Conservation (phyloP, 1,140 invertebrate species). For the Idris sp. region DNA sequence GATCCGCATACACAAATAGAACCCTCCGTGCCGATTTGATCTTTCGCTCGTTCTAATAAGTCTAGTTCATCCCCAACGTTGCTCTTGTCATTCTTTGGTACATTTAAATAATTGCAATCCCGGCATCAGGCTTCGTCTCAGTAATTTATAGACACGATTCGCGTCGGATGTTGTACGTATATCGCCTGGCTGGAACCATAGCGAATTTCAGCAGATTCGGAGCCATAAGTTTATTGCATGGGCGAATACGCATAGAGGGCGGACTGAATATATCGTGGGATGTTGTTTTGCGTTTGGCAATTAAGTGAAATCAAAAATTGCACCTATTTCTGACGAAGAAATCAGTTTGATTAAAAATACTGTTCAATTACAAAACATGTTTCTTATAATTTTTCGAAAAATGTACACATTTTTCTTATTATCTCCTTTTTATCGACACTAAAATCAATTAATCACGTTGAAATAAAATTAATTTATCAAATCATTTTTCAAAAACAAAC, state of each 20-base stretch:
- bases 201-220: constrained; percentile 61
- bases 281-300: constrained; percentile 32
- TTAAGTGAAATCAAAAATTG: constrained; percentile 34
- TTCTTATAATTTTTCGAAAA: too few relatives aligned
- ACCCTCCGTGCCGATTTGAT: constrained; percentile 55
- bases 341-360: constrained; percentile 18
- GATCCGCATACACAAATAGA: constrained; percentile 25
- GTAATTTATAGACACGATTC: constrained; percentile 68
- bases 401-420: too few relatives aligned
- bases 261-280: constrained; percentile 42
- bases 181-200: constrained; percentile 55
- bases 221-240: constrained; percentile 58
- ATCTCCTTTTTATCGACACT: too few relatives aligned
- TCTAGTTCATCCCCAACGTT: constrained; percentile 57
- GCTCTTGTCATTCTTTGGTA: constrained; percentile 59
- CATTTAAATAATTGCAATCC: constrained; percentile 69
- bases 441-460: too few relatives aligned
- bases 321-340: too few relatives aligned
- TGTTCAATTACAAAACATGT: not conserved
- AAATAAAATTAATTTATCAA: constrained; percentile 1
- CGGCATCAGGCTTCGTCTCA: constrained; percentile 56
- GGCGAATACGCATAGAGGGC: constrained; percentile 43
- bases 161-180: constrained; percentile 59
- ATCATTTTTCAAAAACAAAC: not conserved
- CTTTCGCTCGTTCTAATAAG: constrained; percentile 58